These are phyloP conservation scores for Dasysyrphus tricinctus DNA, from an alignment of 2,888 invertebrate genomes.

Conservation along the genomic window DNA sequence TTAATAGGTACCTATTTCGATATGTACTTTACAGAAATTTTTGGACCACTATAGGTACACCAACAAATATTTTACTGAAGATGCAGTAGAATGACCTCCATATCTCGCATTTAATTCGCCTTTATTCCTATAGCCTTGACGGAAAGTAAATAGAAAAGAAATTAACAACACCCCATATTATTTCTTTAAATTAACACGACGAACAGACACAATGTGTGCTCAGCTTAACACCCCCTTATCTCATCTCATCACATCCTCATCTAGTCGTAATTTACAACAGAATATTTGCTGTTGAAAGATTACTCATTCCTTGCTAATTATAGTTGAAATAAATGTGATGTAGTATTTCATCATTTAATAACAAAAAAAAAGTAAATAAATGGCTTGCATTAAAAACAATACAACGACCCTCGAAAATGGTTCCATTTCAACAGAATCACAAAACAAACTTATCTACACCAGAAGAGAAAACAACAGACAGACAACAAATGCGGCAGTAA, in stretches of 20 bases:
- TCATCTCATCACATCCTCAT: not conserved
- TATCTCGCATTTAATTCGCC: too few relatives aligned
- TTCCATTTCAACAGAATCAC: not conserved
- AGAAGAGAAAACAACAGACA: not conserved
- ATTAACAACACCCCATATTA: not conserved
- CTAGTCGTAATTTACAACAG: conserved; percentile 38
- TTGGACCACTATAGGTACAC: too few relatives aligned
- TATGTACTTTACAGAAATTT: too few relatives aligned
- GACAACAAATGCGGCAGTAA: conserved; percentile 53
- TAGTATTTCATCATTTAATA: conserved; percentile 14
- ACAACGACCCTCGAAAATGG: conserved; percentile 33
- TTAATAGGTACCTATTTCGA: too few relatives aligned
- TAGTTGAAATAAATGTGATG: conserved; percentile 22
- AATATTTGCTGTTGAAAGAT: conserved; percentile 7
- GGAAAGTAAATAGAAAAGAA: not conserved
- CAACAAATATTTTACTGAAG: too few relatives aligned
- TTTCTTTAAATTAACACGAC: not conserved
- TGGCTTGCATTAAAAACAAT: conserved; percentile 24
- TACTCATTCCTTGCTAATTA: conserved; percentile 35
- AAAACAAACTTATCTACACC: not conserved
- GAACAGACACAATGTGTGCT: conserved; percentile 1
- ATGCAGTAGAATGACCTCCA: too few relatives aligned
- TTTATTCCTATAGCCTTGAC: too few relatives aligned
- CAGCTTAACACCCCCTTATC: not conserved
- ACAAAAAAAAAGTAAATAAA: conserved; percentile 4